Percentiles rank a stretch among this genome's conserved stretches.
Conservation (phyloP, 2,888 invertebrate species). For the Venustoraphidia nigricollis region DNA sequence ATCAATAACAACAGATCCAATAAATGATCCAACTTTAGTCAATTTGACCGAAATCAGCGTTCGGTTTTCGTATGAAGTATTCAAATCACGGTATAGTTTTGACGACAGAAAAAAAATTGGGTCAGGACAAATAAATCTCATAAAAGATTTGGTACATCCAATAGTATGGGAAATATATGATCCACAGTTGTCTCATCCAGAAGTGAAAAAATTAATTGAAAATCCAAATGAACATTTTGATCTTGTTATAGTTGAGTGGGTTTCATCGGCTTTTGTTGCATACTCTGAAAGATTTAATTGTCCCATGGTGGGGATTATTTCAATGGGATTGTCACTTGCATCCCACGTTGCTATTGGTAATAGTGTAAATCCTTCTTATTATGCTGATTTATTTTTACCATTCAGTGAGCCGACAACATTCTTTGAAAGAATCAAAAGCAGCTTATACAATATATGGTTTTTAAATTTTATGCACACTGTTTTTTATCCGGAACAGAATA, state of each 20-base stretch:
- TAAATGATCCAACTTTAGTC: constrained; percentile 2
- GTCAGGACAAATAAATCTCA: too few species aligned
- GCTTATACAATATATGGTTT: constrained; percentile 1
- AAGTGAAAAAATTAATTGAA: constrained; percentile 7
- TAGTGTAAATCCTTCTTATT: constrained; percentile 12
- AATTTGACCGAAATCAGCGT: constrained; percentile 28
- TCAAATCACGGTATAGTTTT: constrained; percentile 5
- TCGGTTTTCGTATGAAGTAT: constrained; percentile 16
- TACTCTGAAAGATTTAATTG: constrained; percentile 15
- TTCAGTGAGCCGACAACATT: neutral
- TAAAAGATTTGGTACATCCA: too few species aligned
- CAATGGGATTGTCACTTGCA: constrained; percentile 5
- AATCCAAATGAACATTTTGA: constrained; percentile 16
- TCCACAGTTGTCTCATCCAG: constrained; percentile 6
- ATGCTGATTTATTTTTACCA: constrained; percentile 5
- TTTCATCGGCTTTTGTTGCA: constrained; percentile 8
- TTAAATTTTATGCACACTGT: constrained; percentile 4
- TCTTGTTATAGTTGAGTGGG: constrained; percentile 16
- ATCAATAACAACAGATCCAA: constrained; percentile 28
- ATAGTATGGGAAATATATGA: constrained; percentile 5
- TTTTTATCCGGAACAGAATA: constrained; percentile 7
- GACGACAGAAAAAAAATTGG: neutral
- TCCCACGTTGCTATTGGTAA: constrained; percentile 10
- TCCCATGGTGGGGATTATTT: constrained; percentile 16
- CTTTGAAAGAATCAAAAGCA: neutral